phyloP scores from a whole-genome alignment of 2,797 vertebrate genomes.

The Craterocephalus amniculus region DNA sequence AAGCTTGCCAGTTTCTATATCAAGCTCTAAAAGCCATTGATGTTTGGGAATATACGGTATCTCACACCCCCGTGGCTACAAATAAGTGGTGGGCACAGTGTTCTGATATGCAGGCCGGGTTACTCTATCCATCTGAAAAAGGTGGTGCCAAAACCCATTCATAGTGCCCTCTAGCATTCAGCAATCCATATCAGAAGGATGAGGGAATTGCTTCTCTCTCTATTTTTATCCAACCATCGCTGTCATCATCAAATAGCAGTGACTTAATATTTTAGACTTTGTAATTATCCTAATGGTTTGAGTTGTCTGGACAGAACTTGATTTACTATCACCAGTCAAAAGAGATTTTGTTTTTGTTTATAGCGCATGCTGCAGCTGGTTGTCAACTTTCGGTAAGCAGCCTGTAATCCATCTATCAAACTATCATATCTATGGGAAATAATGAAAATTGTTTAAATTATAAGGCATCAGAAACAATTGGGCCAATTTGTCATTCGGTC shows the following conservation, averaged over 20 bases:
- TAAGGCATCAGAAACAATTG: not conserved
- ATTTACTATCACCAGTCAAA: constrained; percentile 44
- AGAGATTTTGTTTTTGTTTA: constrained; percentile 44
- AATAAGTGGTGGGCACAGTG: constrained; percentile 80
- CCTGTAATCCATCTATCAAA: constrained; percentile 16
- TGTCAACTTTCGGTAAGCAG: not conserved
- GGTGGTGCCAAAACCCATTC: constrained; percentile 70
- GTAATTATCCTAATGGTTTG: constrained; percentile 78
- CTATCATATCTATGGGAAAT: not conserved
- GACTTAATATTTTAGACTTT: constrained; percentile 79
- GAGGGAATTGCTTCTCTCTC: constrained; percentile 65
- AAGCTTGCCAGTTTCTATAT: constrained; percentile 81
- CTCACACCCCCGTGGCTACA: constrained; percentile 81
- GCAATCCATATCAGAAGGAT: constrained; percentile 70
- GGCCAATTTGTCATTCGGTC: not conserved
- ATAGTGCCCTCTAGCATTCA: constrained; percentile 68
- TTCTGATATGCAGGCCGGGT: constrained; percentile 78
- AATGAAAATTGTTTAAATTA: not conserved
- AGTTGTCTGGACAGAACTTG: constrained; percentile 43
- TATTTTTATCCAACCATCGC: constrained; percentile 75
- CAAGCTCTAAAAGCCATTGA: constrained; percentile 81
- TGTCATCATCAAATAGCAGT: constrained; percentile 76
- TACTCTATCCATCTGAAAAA: constrained; percentile 77
- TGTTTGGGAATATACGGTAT: constrained; percentile 82
- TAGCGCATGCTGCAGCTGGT: not conserved